A percentile compares a stretch with the other conserved stretches of the same genome.
Evolutionary conservation across 2,113 vertebrate genomes (phyloP).

Genomic region (Thinocorus orbignyianus): DNA sequence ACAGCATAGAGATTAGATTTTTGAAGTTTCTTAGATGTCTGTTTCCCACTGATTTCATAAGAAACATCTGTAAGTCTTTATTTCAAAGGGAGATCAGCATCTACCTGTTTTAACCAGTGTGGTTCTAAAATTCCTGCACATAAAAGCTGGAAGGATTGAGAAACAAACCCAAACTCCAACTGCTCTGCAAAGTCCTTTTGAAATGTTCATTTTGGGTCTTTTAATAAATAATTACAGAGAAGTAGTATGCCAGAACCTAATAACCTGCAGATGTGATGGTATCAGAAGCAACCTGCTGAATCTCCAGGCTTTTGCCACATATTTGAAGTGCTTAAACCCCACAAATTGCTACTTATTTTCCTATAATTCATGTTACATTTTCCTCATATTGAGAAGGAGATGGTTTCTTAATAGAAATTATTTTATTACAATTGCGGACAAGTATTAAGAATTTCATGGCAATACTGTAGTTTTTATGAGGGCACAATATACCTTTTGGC

Average conservation of each 20-base stretch:
- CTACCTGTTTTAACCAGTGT: not conserved
- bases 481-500: not conserved
- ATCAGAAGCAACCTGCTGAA: not conserved
- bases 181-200: not conserved
- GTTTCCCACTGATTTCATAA: not conserved
- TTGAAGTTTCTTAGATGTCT: conserved; percentile 4
- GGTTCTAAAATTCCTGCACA: not conserved
- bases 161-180: not conserved
- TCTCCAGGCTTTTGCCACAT: not conserved
- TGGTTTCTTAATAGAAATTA: not conserved
- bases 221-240: conserved; percentile 38
- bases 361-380: not conserved
- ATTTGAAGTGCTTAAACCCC: not conserved
- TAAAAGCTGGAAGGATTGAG: not conserved
- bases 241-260: not conserved
- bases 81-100: conserved; percentile 4
- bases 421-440: not conserved
- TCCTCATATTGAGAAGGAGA: not conserved
- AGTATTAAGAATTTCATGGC: not conserved
- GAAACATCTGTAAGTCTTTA: conserved; percentile 5
- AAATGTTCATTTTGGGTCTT: conserved; percentile 18
- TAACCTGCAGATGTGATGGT: not conserved
- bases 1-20: not conserved
- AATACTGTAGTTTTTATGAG: not conserved
- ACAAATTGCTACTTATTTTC: not conserved